Conservation (phyloP, 1,140 invertebrate species). For the Cotesia vestalis region DNA sequence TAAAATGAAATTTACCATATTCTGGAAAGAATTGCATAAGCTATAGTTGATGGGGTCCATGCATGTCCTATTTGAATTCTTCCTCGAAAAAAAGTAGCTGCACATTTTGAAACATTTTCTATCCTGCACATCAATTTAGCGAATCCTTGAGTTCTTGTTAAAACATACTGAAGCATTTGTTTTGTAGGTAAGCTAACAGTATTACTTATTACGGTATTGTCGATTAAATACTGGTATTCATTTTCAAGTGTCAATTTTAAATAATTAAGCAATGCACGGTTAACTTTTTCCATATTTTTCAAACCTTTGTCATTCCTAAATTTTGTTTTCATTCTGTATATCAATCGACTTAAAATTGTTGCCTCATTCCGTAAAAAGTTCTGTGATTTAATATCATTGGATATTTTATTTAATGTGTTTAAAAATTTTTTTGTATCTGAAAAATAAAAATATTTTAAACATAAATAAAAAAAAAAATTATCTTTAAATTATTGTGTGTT, state of each 20-base stretch:
- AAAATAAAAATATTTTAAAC: constrained; percentile 34
- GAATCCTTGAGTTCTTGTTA: constrained; percentile 68
- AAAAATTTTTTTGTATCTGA: constrained; percentile 48
- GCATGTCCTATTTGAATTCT: constrained; percentile 68
- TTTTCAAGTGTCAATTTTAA: constrained; percentile 61
- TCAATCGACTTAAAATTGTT: constrained; percentile 67
- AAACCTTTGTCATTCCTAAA: constrained; percentile 71
- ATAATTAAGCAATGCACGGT: constrained; percentile 67
- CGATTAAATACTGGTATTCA: constrained; percentile 56
- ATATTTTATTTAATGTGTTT: constrained; percentile 43
- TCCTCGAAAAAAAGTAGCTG: constrained; percentile 65
- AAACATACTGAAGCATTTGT: constrained; percentile 70
- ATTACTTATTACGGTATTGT: constrained; percentile 54
- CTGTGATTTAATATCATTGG: constrained; percentile 63
- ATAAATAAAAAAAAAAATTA: constrained; percentile 25
- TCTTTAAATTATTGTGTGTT: no score
- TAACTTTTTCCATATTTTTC: constrained; percentile 68
- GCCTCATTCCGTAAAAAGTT: constrained; percentile 67
- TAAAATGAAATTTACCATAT: constrained; percentile 63
- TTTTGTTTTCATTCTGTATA: constrained; percentile 72
- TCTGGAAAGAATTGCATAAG: constrained; percentile 67
- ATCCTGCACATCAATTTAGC: constrained; percentile 68
- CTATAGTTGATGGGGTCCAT: constrained; percentile 67
- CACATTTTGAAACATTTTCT: constrained; percentile 60
- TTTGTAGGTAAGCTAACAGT: constrained; percentile 64